A percentile compares a stretch with the other conserved stretches of the same genome.
These are phyloP conservation scores for Columba janthina DNA, from an alignment of 2,113 vertebrate species.

Conservation along the genomic window DNA sequence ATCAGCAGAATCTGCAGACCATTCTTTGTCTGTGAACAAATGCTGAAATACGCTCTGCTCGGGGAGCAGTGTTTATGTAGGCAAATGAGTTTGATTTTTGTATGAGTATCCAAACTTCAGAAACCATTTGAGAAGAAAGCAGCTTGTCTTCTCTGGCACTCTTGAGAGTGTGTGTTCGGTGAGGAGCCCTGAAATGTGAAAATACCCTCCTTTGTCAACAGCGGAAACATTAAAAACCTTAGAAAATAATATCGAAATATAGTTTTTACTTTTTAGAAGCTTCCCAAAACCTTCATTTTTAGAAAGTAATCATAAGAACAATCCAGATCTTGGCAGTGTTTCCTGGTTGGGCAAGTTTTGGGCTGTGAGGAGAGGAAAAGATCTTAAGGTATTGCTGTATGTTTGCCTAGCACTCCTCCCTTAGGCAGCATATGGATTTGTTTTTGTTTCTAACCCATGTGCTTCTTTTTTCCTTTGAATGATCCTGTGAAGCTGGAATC, in stretches of 20 bases:
- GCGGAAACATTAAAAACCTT: not conserved
- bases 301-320: not conserved
- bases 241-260: not conserved
- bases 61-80: not conserved
- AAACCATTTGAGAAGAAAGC: not conserved
- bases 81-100: not conserved
- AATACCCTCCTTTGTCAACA: not conserved
- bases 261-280: not conserved
- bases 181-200: not conserved
- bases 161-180: not conserved
- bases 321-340: not conserved
- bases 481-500: not conserved
- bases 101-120: not conserved
- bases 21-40: not conserved
- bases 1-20: not conserved
- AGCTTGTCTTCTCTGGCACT: accelerated
- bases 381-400: not conserved
- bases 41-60: not conserved
- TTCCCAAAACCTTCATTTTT: not conserved
- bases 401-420: constrained; percentile 43
- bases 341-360: not conserved
- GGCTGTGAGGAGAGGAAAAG: not conserved
- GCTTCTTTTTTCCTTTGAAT: not conserved
- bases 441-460: not conserved
- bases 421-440: constrained; percentile 53